Conservation (phyloP, 2,113 vertebrate species). For the Hippolais icterina region DNA sequence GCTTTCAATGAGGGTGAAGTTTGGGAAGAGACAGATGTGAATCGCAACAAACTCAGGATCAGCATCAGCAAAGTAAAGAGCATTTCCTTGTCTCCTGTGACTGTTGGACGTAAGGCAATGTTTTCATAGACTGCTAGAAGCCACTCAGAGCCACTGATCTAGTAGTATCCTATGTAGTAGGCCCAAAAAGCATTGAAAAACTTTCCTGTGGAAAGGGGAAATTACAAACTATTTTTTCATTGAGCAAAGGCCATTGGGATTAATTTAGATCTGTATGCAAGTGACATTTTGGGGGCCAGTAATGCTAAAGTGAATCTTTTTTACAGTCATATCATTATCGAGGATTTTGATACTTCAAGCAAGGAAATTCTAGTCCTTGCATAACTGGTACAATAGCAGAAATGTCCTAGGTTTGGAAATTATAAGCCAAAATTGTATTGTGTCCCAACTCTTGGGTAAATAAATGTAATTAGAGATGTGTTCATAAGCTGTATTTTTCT, state of each 20-base stretch:
- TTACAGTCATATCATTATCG: neutral
- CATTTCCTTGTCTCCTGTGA: neutral
- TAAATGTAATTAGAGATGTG: neutral
- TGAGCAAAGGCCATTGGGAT: neutral
- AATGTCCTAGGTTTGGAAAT: neutral
- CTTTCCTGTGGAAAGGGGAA: neutral
- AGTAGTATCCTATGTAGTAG: neutral
- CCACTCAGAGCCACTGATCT: neutral
- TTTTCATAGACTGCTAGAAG: neutral
- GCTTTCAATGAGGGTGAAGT: slow-evolving; percentile 83
- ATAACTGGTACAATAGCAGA: neutral
- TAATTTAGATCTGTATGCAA: neutral
- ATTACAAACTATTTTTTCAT: neutral
- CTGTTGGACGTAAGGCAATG: neutral
- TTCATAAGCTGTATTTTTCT: neutral
- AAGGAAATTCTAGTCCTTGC: neutral
- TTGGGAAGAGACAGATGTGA: slow-evolving; percentile 98
- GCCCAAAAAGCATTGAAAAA: neutral
- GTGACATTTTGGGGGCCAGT: neutral
- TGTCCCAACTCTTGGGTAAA: neutral
- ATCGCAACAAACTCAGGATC: slow-evolving; percentile 98
- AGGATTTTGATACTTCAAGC: neutral
- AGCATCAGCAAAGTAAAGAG: slow-evolving; percentile 93
- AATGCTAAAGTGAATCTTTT: neutral
- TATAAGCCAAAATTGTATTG: neutral